A percentile compares a stretch with the other conserved stretches of the same genome.
Conservation (phyloP, 35 echinoderm and acorn worm species). For the Hemicentrotus pulcherrimus region DNA sequence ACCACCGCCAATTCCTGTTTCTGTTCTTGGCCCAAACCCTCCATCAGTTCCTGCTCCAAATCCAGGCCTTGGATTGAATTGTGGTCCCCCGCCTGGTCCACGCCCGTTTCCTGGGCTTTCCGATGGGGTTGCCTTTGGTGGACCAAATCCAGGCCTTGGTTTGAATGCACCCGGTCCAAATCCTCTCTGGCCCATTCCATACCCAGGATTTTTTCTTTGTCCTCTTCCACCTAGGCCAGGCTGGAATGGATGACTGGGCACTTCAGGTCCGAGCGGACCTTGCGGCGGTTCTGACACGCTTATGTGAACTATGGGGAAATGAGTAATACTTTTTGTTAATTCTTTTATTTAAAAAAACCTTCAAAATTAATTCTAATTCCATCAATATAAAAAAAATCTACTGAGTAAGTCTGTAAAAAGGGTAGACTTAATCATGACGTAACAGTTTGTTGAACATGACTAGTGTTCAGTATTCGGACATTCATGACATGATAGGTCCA, state of each 20-base stretch:
- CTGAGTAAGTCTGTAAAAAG: no score
- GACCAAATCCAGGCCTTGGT: slow-evolving; percentile 36
- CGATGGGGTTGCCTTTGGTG: not conserved
- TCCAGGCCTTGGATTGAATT: slow-evolving; percentile 5
- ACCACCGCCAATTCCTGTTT: not conserved
- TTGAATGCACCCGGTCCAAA: slow-evolving; percentile 41
- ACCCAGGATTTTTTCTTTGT: slow-evolving; percentile 9
- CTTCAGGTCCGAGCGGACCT: not conserved
- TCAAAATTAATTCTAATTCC: no score
- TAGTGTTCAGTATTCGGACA: no score
- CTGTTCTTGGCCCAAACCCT: not conserved
- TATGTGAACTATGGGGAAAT: not conserved
- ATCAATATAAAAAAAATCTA: no score
- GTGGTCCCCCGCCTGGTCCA: not conserved
- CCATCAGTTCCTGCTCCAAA: not conserved
- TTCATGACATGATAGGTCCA: no score
- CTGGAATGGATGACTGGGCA: not conserved
- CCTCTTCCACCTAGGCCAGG: slow-evolving; percentile 21
- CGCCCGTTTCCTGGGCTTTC: not conserved
- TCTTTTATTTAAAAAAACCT: no score
- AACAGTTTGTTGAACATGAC: no score
- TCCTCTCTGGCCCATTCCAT: not conserved
- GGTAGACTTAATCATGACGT: no score
- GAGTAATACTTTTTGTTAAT: no score
- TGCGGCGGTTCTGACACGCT: not conserved